phyloP scores from a whole-genome alignment of 2,797 vertebrate species.

The Esox masquinongy region DNA sequence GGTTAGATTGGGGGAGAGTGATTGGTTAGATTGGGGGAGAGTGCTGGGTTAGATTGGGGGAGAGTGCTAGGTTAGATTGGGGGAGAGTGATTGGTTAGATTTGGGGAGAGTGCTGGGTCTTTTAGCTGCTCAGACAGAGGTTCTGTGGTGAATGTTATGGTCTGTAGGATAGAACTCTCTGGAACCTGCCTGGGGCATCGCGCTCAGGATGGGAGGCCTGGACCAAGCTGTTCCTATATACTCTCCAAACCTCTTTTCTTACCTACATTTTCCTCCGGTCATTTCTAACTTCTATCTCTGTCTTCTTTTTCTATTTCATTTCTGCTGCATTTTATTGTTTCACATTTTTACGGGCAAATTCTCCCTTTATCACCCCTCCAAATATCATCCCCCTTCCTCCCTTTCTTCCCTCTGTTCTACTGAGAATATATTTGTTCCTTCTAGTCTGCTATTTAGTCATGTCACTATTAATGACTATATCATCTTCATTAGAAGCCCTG shows the following conservation, averaged over 20 bases:
- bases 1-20: no score
- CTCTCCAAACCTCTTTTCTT: conserved; percentile 8
- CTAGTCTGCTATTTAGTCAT: conserved; percentile 19
- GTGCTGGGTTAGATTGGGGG: neutral
- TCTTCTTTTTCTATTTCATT: neutral
- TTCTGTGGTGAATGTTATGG: neutral
- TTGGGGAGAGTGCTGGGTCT: neutral
- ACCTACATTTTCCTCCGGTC: neutral
- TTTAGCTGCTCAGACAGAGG: neutral
- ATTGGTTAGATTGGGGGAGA: no score
- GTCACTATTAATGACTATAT: conserved; percentile 17
- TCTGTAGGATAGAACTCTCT: conserved; percentile 23
- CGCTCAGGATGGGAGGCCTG: conserved; percentile 19
- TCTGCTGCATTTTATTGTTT: neutral
- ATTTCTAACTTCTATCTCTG: neutral
- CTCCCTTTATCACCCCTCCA: neutral
- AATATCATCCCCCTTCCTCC: conserved; percentile 7
- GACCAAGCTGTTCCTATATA: conserved; percentile 15
- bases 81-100: neutral
- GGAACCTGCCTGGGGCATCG: conserved; percentile 27
- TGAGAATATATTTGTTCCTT: conserved; percentile 34
- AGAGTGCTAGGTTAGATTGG: neutral
- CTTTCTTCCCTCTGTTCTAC: neutral
- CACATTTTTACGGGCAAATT: neutral
- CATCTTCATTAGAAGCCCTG: conserved; percentile 1